Percentiles rank a stretch among this genome's conserved stretches.
These are phyloP conservation scores for Flexamia atlantica DNA, from an alignment of 2,888 invertebrate species.

Conservation along the genomic window DNA sequence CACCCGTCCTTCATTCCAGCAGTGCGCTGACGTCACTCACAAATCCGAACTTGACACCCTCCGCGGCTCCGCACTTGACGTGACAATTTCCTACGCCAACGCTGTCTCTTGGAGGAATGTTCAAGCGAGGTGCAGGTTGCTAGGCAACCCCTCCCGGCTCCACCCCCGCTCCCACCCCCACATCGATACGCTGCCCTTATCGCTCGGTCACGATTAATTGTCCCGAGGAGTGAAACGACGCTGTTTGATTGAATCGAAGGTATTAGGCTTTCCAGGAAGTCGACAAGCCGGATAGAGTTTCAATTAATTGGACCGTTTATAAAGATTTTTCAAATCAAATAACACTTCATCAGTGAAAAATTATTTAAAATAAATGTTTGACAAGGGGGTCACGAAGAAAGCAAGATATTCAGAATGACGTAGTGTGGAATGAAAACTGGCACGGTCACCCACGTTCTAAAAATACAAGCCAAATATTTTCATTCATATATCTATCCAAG, in stretches of 20 bases:
- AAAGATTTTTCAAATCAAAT: neutral
- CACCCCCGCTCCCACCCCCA: constrained; percentile 18
- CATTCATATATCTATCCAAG: constrained; percentile 30
- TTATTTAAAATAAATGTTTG: neutral
- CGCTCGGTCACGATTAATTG: constrained; percentile 32
- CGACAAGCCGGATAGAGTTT: too few relatives aligned
- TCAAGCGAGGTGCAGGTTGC: constrained; percentile 49
- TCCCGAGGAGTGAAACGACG: neutral
- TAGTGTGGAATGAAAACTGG: constrained; percentile 31
- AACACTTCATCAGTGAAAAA: neutral
- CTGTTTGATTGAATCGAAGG: constrained; percentile 3
- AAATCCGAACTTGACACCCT: constrained; percentile 62
- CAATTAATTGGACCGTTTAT: too few relatives aligned
- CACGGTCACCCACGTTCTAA: neutral
- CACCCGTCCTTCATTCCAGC: constrained; percentile 63
- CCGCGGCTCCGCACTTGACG: constrained; percentile 52
- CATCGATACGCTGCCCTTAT: constrained; percentile 45
- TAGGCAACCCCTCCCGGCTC: constrained; percentile 50
- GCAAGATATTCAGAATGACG: constrained; percentile 33
- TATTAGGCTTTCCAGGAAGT: too few relatives aligned
- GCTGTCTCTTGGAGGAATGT: constrained; percentile 55
- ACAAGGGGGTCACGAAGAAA: neutral
- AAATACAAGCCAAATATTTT: constrained; percentile 39
- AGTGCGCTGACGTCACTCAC: constrained; percentile 59
- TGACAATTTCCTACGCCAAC: constrained; percentile 60